These are phyloP conservation scores for Drosophila colorata DNA, from an alignment of 2,888 invertebrate genomes.

Conservation along the genomic window DNA sequence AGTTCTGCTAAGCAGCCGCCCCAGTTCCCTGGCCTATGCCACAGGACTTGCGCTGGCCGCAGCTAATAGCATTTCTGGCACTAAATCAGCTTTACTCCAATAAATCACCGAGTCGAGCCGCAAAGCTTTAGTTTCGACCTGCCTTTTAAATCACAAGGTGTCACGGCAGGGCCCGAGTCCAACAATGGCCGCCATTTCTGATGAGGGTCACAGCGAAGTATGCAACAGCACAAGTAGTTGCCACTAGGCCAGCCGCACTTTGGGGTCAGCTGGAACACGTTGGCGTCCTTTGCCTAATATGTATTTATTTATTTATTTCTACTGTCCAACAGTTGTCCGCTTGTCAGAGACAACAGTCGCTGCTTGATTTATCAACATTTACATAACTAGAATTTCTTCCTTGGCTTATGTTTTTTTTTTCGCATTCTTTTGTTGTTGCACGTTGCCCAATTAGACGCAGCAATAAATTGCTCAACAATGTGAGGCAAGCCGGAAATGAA, in stretches of 20 bases:
- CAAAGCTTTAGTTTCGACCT: conserved; percentile 61
- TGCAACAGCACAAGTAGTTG: conserved; percentile 48
- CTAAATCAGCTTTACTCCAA: conserved; percentile 66
- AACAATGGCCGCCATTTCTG: conserved; percentile 44
- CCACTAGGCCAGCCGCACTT: conserved; percentile 38
- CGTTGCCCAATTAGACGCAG: conserved; percentile 74
- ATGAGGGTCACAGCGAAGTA: conserved; percentile 62
- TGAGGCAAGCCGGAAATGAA: conserved; percentile 47
- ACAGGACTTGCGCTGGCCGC: neutral
- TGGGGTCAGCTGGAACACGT: conserved; percentile 65
- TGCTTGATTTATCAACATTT: conserved; percentile 76
- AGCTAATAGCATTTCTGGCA: conserved; percentile 66
- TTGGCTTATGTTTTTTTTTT: neutral
- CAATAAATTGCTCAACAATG: conserved; percentile 67
- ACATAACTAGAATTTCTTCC: conserved; percentile 55
- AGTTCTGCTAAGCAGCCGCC: conserved; percentile 7
- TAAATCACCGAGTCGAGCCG: conserved; percentile 64
- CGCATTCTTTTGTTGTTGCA: conserved; percentile 21
- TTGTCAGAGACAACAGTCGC: conserved; percentile 69
- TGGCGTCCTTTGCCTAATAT: conserved; percentile 53
- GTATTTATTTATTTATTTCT: conserved; percentile 75
- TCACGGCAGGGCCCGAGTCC: conserved; percentile 46
- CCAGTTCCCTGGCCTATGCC: no score
- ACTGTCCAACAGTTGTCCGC: conserved; percentile 69
- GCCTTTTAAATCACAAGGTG: conserved; percentile 78